A percentile compares a stretch with the other conserved stretches of the same genome.
These are phyloP conservation scores for Scrobipalpa costella DNA, from an alignment of 2,888 invertebrate species.

Conservation along the genomic window DNA sequence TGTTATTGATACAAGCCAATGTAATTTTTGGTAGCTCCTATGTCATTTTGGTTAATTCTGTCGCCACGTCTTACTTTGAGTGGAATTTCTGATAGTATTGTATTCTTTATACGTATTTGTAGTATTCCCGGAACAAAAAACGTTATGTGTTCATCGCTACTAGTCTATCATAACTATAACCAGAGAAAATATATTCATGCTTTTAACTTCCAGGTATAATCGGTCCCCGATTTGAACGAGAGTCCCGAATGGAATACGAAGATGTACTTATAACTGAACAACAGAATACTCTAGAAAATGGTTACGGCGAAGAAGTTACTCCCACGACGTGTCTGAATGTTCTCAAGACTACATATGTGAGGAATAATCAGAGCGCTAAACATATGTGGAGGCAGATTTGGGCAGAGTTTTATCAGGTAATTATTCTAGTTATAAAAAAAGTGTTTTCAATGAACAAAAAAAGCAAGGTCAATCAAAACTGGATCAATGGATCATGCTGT, in stretches of 20 bases:
- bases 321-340: constrained; percentile 71
- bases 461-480: too few relatives aligned
- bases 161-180: too few relatives aligned
- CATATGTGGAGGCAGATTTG: constrained; percentile 72
- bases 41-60: too few relatives aligned
- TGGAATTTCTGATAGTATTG: too few relatives aligned
- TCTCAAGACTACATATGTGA: constrained; percentile 65
- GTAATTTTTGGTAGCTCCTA: too few relatives aligned
- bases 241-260: constrained; percentile 82
- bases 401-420: constrained; percentile 69
- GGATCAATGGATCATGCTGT: background rate
- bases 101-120: too few relatives aligned
- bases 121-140: too few relatives aligned
- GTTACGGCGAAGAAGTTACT: constrained; percentile 69
- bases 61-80: too few relatives aligned
- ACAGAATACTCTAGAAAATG: constrained; percentile 76
- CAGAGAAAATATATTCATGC: background rate
- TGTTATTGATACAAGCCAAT: too few relatives aligned
- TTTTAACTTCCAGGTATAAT: constrained; percentile 59
- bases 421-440: background rate
- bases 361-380: constrained; percentile 59
- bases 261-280: constrained; percentile 79
- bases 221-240: constrained; percentile 77
- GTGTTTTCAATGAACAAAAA: too few relatives aligned
- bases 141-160: too few relatives aligned